phyloP scores from a whole-genome alignment of 2,113 vertebrate species.

The Thalassarche chlororhynchos region DNA sequence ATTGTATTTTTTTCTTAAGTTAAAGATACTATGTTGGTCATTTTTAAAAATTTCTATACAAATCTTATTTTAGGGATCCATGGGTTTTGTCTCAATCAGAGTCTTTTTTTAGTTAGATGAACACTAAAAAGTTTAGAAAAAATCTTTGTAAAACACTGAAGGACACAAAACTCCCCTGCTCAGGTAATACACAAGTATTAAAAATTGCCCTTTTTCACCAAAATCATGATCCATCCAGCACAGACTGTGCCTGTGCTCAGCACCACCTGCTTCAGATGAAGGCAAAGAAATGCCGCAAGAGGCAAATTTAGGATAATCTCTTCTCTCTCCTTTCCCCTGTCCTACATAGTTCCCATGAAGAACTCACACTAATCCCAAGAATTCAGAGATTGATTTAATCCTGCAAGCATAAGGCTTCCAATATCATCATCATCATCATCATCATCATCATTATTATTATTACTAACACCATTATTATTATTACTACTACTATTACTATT shows the following conservation, averaged over 20 bases:
- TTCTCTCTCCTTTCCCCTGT: not conserved
- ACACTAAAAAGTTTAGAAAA: not conserved
- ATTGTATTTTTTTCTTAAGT: not conserved
- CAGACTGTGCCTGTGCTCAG: not conserved
- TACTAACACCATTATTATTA: not conserved
- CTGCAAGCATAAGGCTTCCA: not conserved
- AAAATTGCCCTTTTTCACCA: not conserved
- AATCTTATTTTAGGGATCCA: not conserved
- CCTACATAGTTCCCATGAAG: not conserved
- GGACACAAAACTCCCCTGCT: not conserved
- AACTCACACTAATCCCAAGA: not conserved
- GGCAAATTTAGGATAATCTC: not conserved
- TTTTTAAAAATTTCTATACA: not conserved
- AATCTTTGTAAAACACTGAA: not conserved
- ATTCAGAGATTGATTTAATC: not conserved
- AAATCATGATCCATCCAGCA: not conserved
- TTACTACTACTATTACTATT: not conserved
- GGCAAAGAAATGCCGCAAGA: not conserved
- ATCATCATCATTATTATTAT: not conserved
- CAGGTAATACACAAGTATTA: not conserved
- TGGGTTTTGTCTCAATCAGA: not conserved
- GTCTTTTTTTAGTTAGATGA: slow-evolving; percentile 20
- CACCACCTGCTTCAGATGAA: not conserved
- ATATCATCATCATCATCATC: not conserved
- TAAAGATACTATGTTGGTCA: not conserved